Evolutionary conservation across 2,113 vertebrate genomes (phyloP), one percentile per base, ranked within the genome.

Genomic region (Xyrauchen texanus): DNA sequence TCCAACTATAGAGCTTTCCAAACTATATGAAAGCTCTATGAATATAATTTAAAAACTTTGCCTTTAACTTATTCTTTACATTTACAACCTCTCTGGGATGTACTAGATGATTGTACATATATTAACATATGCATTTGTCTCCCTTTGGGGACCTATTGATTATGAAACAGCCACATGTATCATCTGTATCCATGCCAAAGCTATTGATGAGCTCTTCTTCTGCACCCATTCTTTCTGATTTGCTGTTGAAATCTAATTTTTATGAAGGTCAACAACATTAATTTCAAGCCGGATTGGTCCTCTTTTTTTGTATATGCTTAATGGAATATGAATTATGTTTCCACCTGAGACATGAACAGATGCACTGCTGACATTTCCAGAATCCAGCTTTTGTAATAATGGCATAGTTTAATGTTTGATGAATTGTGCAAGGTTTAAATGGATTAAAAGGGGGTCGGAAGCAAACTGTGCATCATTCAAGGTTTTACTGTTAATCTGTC

Each of bases 261-360:
- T 86, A 88, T 85, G 88, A 93, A 93, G 91, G 92, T 93, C 92
- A 93, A 78, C 78, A 79, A 87, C 79, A 92, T 93, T 92, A 88
- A 87, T 92, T 91, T 90, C 85, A 74, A 76, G 76, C 83, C 82
- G 68, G 79, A 89, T 84, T 87, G 85, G 87, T 86, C 82, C 67
- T 83, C 89, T 80, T 82, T 91, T 34, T 87, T 88, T 82, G 82
- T 88, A 87, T 90, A 90, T 87, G 87, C 85, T 84, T 90, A 89
- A 92, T 90, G 86, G 85, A 89, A 90, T 87, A 91, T 91, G 85
- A 90, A 90, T 89, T 84, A 86, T 81, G 86, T 88, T 84, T 68
- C 84, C 85, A 90, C 86, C 86, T 90, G 91, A 92, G 85, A 87
- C 90, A 92, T 89, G 85, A 91, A 86, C 68, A 82, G 88, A 88